A percentile compares a stretch with the other conserved stretches of the same genome.
Conservation (phyloP, 2,888 invertebrate genomes). For the Mimas tiliae region DNA sequence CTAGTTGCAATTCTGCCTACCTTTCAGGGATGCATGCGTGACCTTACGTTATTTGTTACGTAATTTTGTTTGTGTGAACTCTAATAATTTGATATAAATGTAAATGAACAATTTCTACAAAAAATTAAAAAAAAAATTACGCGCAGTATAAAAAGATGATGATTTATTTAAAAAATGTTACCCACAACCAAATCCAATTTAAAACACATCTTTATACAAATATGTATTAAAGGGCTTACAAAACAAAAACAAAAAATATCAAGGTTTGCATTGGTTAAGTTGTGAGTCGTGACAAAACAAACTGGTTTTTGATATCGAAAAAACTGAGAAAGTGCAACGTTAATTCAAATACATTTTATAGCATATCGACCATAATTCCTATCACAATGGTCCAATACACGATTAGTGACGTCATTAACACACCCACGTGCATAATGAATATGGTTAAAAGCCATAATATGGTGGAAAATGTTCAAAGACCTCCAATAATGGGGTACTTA, state of each 20-base stretch:
- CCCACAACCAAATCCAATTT: too few relatives aligned
- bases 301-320: slow-evolving; percentile 10
- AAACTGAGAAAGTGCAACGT: slow-evolving; percentile 21
- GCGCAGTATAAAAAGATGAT: too few relatives aligned
- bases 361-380: slow-evolving; percentile 7
- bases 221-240: not conserved
- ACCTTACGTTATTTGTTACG: too few relatives aligned
- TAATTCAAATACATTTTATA: slow-evolving; percentile 2
- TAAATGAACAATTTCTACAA: too few relatives aligned
- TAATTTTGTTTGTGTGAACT: too few relatives aligned
- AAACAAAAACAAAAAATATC: slow-evolving; percentile 7
- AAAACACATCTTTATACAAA: not conserved
- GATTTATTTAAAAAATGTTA: too few relatives aligned
- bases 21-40: too few relatives aligned
- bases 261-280: slow-evolving; percentile 20
- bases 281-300: slow-evolving; percentile 1
- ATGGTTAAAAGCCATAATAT: slow-evolving; percentile 7
- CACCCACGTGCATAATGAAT: slow-evolving; percentile 15
- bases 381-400: slow-evolving; percentile 7
- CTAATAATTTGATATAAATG: too few relatives aligned
- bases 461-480: slow-evolving; percentile 17
- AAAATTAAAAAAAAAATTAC: too few relatives aligned
- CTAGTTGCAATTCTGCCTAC: too few relatives aligned
- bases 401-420: slow-evolving; percentile 20
- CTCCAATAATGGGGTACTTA: slow-evolving; percentile 16